A percentile compares a stretch with the other conserved stretches of the same genome.
phyloP scores from a whole-genome alignment of 2,888 invertebrate genomes.

The Heliconius sara region DNA sequence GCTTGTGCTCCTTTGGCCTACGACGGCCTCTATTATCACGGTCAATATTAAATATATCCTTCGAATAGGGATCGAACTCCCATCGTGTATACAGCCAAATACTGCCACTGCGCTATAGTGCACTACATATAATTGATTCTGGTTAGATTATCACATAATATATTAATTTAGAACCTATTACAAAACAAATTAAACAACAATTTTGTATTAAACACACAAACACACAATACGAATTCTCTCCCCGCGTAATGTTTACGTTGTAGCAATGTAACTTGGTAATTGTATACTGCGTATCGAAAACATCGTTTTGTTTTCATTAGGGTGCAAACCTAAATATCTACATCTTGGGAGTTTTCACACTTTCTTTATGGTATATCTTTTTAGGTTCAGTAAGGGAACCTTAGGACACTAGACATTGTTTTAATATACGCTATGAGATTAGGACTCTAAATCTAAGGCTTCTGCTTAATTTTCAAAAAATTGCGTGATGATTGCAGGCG shows the following conservation, averaged over 20 bases:
- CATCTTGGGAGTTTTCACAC: background rate
- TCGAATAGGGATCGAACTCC: background rate
- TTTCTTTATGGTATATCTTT: background rate
- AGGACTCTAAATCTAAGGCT: background rate
- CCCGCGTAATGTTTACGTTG: conserved; percentile 29
- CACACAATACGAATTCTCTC: background rate
- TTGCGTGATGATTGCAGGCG: background rate
- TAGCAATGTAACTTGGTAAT: conserved; percentile 30
- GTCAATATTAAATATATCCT: too few species aligned
- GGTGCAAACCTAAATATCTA: conserved; percentile 23
- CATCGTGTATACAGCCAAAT: background rate
- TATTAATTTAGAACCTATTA: background rate
- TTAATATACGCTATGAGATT: background rate
- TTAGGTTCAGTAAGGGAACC: background rate
- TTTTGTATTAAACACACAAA: conserved; percentile 18
- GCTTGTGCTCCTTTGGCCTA: too few species aligned
- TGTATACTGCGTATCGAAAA: conserved; percentile 33
- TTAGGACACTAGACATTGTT: background rate
- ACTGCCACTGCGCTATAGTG: background rate
- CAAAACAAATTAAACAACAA: background rate
- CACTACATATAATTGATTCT: background rate
- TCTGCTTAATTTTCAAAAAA: background rate
- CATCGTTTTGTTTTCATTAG: conserved; percentile 29
- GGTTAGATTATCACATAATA: background rate
- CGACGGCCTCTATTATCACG: too few species aligned